Percentiles rank a stretch among this genome's conserved stretches.
Conservation (phyloP, 2,888 invertebrate genomes). For the Adineta ricciae region DNA sequence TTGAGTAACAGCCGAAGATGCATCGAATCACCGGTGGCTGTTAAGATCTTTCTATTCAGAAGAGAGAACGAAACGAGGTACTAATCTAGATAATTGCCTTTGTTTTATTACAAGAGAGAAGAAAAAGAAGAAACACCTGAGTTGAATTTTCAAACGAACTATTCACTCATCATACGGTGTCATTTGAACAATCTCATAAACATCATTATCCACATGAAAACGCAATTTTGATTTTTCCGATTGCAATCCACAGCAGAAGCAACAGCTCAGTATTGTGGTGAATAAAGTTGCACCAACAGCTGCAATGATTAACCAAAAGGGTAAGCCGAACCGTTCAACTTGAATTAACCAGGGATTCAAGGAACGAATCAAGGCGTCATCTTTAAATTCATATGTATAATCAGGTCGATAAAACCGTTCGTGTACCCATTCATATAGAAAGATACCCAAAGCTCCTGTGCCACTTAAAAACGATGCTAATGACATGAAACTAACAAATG, state of each 20-base stretch:
- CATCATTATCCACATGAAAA: not conserved
- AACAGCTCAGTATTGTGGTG: slow-evolving; percentile 2
- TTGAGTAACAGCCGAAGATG: not conserved
- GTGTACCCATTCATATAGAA: slow-evolving; percentile 8
- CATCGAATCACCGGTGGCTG: not conserved
- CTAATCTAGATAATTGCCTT: not conserved
- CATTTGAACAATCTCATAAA: slow-evolving; percentile 11
- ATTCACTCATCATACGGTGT: not conserved
- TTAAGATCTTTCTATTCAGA: not conserved
- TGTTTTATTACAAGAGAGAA: not conserved
- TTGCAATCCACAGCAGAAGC: slow-evolving; percentile 10
- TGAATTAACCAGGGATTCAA: not conserved
- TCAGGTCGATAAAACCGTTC: not conserved
- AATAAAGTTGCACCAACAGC: not conserved
- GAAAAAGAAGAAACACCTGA: not conserved
- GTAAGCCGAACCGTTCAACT: not conserved
- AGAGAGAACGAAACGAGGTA: not conserved
- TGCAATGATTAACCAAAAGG: not conserved
- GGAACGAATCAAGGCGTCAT: not conserved
- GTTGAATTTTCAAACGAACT: not conserved
- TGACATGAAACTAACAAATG: slow-evolving; percentile 7
- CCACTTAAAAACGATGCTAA: not conserved
- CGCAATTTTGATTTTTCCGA: slow-evolving; percentile 17
- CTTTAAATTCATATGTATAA: not conserved
- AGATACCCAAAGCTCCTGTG: not conserved